Evolutionary conservation across 2,888 invertebrate genomes (phyloP), one percentile per base, ranked within the genome.

Genomic region (Acleris literana): DNA sequence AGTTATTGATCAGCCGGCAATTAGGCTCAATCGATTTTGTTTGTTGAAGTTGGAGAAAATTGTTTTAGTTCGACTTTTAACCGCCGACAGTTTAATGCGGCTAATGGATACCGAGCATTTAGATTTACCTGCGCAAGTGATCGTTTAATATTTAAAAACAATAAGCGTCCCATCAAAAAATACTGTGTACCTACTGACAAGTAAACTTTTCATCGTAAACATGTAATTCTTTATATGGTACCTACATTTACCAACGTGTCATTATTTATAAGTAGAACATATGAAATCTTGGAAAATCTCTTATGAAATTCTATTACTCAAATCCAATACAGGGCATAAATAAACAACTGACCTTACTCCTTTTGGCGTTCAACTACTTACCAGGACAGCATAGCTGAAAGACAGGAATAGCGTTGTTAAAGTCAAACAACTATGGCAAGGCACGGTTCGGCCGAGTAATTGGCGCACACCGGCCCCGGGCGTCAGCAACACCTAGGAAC

Each of bases 11-110:
- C 91, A 90, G 85, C 70, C 85, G 78, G 86, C 92, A 92, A 92
- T 92, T 92, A 92, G 90, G 87, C 81, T 82, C 87, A 89, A 90
- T 92, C 91, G 92, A 90, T 92, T 90, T 87, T 91, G 91, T 90
- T 90, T 91, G 90, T 91, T 90, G 88, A 90, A 92, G 90, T 91
- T 89, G 88, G 85, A 89, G 90, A 85, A 91, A 92, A 92, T 92
- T 91, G 92, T 92, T 92, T 92, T 90, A 87, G 88, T 90, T 88
- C 80, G 79, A 81, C 80, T 84, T 87, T 90, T 89, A 91, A 90
- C 88, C 86, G 88, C 75, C 84, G 79, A 77, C 81, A 44, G 88
- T 88, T 90, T 86, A 86, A 81, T 87, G 80, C 77, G 72, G 75
- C 82, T 91, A 90, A 92, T 92, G 90, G 90, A 84, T 89, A 86